Base-by-base conservation (phyloP, 1,140 invertebrate genomes). In the Ceratitis capitata region DNA sequence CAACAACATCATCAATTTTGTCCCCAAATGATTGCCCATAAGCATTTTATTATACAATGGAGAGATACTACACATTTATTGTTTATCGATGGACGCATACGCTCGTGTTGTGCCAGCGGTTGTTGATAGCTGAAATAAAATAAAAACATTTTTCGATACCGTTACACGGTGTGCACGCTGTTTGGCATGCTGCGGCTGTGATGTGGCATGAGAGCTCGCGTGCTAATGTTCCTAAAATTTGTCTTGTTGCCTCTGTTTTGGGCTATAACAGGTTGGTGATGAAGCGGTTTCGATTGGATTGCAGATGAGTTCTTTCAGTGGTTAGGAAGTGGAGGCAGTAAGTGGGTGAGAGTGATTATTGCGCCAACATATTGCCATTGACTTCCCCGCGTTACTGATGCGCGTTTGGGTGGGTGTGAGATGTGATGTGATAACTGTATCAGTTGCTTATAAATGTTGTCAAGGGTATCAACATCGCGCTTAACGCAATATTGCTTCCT, bases 1-100 rank as follows among this genome's bases (percentile, higher is more conserved):
- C 61, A 39, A 39, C 61, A 47, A 56, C 51, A 56, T n/a, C 51
- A 53, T 53, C 47, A 53, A 83, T 49, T n/a, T 51, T 83, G 83
- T 84, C 53, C 53, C 53, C 83, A 56, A 61, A 61, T 84, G 83
- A 12, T 45, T 61, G 53, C 35, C 83, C 53, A 84, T 84, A 84
- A 84, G 83, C 84, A 74, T 85, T 85, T 85, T 85, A 85, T 85
- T 85, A 78, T 78, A 85, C 84, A 69, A 64, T 51, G 35, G 84
- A 85, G 84, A 78, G 84, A 85, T 74, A 51, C n/a, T n/a, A n/a
- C n/a, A n/a, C 61, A 85, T 85, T 61, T 85, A 85, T 85, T 78
- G 84, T 69, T 85, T 85, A 74, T 85, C 83, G 83, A 84, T 42
- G 51, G 29, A 84, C n/a, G 47, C 16, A 12, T 83, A 83, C 19